Base-by-base conservation (phyloP, 2,113 vertebrate genomes). In the Bagarius yarrelli region DNA sequence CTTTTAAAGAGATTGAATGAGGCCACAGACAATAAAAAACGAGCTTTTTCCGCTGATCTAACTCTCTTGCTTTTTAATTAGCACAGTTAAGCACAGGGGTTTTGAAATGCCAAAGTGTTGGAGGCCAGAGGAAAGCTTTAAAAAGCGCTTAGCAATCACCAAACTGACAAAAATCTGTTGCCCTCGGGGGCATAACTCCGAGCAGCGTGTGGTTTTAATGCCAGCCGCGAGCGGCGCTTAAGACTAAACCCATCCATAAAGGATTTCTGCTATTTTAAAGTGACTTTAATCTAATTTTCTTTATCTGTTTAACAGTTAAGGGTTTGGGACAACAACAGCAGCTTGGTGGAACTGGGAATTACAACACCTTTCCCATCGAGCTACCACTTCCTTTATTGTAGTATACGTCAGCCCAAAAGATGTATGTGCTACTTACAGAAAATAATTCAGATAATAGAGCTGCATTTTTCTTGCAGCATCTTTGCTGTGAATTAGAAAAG, bases 121-220 rank as follows among this genome's bases (percentile, higher is more conserved):
- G 60, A 1, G 53, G 82, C 75, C 57, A 64, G 76, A 8, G 63
- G 50, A 83, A 23, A 70, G 52, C 84, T 84, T 79, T 47, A 79
- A 82, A 88, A 85, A 80, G 21, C 60, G 83, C 72, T 66, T 84
- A 82, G 71, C 82, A 79, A 85, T 85, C 59, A 83, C 44, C 53
- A 76, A 79, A 19, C 76, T 70, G 19, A 80, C 83, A 81, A 81
- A 79, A 84, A 67, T 73, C 76, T 78, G 73, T 84, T 84, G 82
- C 87, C 86, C 81, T 71, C 52, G 84, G 82, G 85, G 61, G 27
- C 60, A 64, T 66, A 60, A 64, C 71, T 76, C 71, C 19, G 52
- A 61, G 70, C 19, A 32, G 60, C 0, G 16, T 56, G 74, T 27
- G 53, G 78, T 71, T 72, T 60, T 53, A 23, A 16, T 61, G 83